phyloP scores from a whole-genome alignment of 2,113 vertebrate species.

The Beaufortia kweichowensis region DNA sequence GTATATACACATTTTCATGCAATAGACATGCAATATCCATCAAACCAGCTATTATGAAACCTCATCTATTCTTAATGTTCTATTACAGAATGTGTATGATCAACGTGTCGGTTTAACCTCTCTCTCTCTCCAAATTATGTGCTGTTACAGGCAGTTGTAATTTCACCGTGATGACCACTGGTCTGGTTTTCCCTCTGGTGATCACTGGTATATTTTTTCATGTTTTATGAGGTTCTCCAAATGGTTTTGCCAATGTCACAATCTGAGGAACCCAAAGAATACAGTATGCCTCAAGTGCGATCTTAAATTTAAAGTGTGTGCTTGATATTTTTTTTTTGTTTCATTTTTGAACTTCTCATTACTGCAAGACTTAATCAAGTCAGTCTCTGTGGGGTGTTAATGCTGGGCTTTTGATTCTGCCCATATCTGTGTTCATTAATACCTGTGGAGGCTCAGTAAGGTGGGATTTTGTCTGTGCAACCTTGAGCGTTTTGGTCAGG shows the following conservation, averaged over 20 bases:
- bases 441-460: background rate
- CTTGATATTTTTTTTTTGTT: constrained; percentile 39
- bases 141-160: no score
- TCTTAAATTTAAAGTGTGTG: constrained; percentile 40
- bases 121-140: no score
- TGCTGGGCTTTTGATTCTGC: constrained; percentile 29
- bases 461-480: background rate
- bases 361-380: constrained; percentile 61
- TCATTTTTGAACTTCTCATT: constrained; percentile 44
- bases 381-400: constrained; percentile 59
- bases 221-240: no score
- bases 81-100: constrained; percentile 15
- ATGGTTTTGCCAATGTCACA: no score
- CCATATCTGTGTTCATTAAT: constrained; percentile 39
- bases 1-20: no score
- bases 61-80: background rate
- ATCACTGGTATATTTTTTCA: no score
- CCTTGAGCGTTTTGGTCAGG: background rate
- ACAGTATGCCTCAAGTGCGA: background rate
- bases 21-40: no score
- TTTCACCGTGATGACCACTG: no score
- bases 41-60: background rate
- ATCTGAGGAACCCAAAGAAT: background rate
- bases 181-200: no score
- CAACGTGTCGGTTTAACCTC: no score